A percentile compares a stretch with the other conserved stretches of the same genome.
These are phyloP conservation scores for Ormyrus labotus DNA, from an alignment of 2,888 invertebrate genomes.

Conservation along the genomic window DNA sequence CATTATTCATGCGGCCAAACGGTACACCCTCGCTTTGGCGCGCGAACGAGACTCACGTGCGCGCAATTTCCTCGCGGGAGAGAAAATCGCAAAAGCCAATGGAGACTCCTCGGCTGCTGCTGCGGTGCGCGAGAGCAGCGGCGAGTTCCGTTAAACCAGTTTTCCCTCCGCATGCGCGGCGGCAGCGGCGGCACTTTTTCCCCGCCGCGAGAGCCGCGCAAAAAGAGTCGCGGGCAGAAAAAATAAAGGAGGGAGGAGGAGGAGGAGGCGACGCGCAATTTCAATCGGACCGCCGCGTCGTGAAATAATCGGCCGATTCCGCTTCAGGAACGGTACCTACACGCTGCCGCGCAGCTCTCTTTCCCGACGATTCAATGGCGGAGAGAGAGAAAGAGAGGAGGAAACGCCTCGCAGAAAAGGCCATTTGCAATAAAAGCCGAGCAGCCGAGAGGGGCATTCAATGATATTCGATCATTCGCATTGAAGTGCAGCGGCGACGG, in stretches of 20 bases:
- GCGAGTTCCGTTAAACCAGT: slow-evolving; percentile 53
- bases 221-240: slow-evolving; percentile 1
- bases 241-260: not conserved
- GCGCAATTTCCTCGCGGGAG: slow-evolving; percentile 27
- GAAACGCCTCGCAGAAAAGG: slow-evolving; percentile 42
- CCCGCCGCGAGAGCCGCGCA: not conserved
- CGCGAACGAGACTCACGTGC: not conserved
- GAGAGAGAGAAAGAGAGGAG: not conserved
- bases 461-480: slow-evolving; percentile 54
- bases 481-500: slow-evolving; percentile 40
- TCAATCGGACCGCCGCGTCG: slow-evolving; percentile 14
- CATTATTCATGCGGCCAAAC: slow-evolving; percentile 50
- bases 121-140: not conserved
- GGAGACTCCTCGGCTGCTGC: no score
- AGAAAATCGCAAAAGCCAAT: slow-evolving; percentile 6
- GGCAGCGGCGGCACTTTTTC: not conserved
- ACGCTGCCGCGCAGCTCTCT: not conserved
- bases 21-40: slow-evolving; percentile 1
- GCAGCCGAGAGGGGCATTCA: slow-evolving; percentile 4
- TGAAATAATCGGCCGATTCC: slow-evolving; percentile 39
- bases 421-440: slow-evolving; percentile 43
- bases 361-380: slow-evolving; percentile 3
- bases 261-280: not conserved
- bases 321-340: slow-evolving; percentile 33
- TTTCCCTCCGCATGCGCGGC: slow-evolving; percentile 2